Conservation (phyloP, 2,797 vertebrate genomes). For the Heterohyrax brucei region DNA sequence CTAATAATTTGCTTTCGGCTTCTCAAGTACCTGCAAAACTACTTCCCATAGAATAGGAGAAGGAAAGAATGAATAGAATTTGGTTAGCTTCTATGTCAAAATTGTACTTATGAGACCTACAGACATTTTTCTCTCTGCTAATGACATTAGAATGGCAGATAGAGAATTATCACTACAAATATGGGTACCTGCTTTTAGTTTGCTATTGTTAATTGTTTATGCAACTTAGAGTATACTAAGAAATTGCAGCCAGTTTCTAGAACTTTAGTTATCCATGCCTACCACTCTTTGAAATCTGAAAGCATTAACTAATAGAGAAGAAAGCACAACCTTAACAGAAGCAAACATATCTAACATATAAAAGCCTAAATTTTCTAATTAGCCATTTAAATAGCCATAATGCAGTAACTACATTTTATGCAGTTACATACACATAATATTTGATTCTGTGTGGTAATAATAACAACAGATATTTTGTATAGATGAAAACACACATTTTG, state of each 20-base stretch:
- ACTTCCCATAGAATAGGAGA: background rate
- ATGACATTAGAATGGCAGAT: background rate
- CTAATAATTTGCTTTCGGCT: conserved; percentile 38
- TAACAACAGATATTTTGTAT: conserved; percentile 1
- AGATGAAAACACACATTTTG: conserved; percentile 17
- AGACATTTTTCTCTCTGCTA: background rate
- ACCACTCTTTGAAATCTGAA: background rate
- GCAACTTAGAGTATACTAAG: conserved; percentile 2
- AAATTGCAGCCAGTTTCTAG: background rate
- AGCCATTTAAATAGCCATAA: background rate
- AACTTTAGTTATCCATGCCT: background rate
- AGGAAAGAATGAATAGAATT: conserved; percentile 1
- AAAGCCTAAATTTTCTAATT: background rate
- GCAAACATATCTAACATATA: background rate
- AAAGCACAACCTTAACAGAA: background rate
- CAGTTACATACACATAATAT: background rate
- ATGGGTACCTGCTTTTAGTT: background rate
- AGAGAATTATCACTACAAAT: background rate
- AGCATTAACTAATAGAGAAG: background rate
- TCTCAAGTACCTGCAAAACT: background rate
- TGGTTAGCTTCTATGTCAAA: background rate
- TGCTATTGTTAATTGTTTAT: conserved; percentile 18
- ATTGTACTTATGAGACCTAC: background rate
- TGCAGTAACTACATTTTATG: background rate
- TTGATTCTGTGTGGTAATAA: background rate